Conservation (phyloP, 2,888 invertebrate genomes). For the Pristionchus entomophagus region DNA sequence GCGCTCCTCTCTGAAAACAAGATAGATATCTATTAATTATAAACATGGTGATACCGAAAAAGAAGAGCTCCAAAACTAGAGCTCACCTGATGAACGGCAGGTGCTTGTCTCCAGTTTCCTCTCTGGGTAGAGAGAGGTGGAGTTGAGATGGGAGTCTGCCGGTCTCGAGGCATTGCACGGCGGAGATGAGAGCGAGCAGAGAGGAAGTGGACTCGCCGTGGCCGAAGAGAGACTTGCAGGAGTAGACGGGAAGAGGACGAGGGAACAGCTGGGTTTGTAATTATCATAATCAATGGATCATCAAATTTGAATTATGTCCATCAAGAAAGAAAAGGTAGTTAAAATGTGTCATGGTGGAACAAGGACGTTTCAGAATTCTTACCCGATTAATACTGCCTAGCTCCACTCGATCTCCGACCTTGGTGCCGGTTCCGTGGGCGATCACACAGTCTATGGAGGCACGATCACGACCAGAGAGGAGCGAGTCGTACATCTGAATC, state of each 20-base stretch:
- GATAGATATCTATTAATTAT: conserved; percentile 52
- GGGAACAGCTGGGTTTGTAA: conserved; percentile 49
- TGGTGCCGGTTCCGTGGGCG: conserved; percentile 73
- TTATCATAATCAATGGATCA: neutral
- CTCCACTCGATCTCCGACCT: conserved; percentile 70
- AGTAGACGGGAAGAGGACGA: conserved; percentile 43
- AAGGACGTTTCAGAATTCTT: conserved; percentile 31
- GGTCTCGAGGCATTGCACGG: conserved; percentile 56
- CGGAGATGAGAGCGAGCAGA: conserved; percentile 59
- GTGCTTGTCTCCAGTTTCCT: conserved; percentile 47
- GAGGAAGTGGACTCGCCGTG: conserved; percentile 62
- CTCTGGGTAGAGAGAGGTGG: conserved; percentile 59
- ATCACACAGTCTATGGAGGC: conserved; percentile 66
- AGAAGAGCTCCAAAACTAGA: neutral
- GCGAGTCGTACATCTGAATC: conserved; percentile 23
- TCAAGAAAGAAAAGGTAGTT: neutral
- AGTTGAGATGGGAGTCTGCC: conserved; percentile 60
- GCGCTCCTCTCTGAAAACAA: conserved; percentile 55
- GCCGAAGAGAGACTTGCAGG: conserved; percentile 54
- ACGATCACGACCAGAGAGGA: conserved; percentile 29
- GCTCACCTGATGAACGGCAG: neutral
- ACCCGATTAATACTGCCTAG: conserved; percentile 58
- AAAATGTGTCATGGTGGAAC: neutral
- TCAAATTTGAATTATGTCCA: neutral
- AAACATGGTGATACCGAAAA: neutral